These are phyloP conservation scores for Rapana venosa DNA, from an alignment of 2,888 invertebrate genomes.

Conservation along the genomic window DNA sequence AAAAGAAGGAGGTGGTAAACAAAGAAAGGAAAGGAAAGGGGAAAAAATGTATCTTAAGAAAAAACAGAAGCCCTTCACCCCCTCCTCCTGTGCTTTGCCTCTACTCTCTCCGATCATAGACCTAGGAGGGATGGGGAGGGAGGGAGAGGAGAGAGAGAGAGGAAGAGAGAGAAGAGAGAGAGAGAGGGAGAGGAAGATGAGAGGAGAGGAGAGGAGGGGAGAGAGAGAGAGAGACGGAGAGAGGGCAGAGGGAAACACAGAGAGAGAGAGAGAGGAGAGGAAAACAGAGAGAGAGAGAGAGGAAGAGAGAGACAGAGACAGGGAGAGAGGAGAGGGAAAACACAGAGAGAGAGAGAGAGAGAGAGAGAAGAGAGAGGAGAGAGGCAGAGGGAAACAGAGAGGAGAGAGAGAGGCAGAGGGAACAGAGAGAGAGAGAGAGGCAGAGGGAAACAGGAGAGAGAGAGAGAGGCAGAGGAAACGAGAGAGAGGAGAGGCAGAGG, in stretches of 20 bases:
- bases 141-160: not conserved
- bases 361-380: not conserved
- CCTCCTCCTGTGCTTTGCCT: too few relatives aligned
- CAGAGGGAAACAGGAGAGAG: not conserved
- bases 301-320: not conserved
- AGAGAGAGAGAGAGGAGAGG: not conserved
- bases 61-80: too few relatives aligned
- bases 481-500: not conserved
- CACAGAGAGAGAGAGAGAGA: not conserved
- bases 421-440: not conserved
- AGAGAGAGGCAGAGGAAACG: not conserved
- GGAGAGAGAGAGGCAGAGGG: not conserved
- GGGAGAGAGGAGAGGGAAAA: not conserved
- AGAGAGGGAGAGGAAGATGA: not conserved
- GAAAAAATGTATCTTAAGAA: too few relatives aligned
- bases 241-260: too few relatives aligned
- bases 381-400: not conserved
- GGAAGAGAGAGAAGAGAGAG: not conserved
- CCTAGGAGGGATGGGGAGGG: too few relatives aligned
- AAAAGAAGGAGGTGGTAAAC: not conserved
- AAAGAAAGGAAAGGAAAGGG: not conserved
- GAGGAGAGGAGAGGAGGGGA: not conserved
- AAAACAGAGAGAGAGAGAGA: not conserved
- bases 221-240: not conserved
- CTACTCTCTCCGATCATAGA: too few relatives aligned